A percentile compares a stretch with the other conserved stretches of the same genome.
These are phyloP conservation scores for Cyanoliseus patagonus DNA, from an alignment of 2,113 vertebrate genomes.

Conservation along the genomic window DNA sequence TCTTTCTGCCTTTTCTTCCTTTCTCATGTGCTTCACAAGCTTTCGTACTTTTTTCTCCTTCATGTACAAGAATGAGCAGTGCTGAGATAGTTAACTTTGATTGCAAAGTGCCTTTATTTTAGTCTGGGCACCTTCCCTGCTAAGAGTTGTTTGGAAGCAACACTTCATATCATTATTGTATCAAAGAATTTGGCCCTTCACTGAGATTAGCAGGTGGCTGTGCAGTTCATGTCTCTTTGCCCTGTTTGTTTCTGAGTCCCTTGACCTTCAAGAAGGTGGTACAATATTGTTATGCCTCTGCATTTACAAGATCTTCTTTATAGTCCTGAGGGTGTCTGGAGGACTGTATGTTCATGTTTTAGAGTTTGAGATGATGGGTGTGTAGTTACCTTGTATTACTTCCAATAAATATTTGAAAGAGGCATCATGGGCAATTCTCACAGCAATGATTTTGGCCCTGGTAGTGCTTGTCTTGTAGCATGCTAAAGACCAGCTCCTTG, in stretches of 20 bases:
- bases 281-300: not conserved
- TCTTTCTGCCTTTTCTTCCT: not conserved
- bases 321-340: not conserved
- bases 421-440: rapidly evolving
- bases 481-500: not conserved
- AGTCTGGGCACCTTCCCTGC: not conserved
- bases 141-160: not conserved
- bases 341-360: not conserved
- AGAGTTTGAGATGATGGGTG: not conserved
- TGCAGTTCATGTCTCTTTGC: not conserved
- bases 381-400: not conserved
- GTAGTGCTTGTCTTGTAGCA: not conserved
- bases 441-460: not conserved
- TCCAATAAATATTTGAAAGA: rapidly evolving
- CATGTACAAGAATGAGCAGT: not conserved
- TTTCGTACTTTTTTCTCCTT: not conserved
- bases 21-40: not conserved
- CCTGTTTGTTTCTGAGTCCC: not conserved
- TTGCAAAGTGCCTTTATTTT: not conserved
- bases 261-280: not conserved
- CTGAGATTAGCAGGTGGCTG: not conserved
- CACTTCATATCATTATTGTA: not conserved
- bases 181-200: not conserved
- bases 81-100: not conserved
- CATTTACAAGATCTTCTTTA: not conserved